Percentiles rank a stretch among this genome's conserved stretches.
Conservation (phyloP, 1,140 invertebrate species). For the Diprion similis region DNA sequence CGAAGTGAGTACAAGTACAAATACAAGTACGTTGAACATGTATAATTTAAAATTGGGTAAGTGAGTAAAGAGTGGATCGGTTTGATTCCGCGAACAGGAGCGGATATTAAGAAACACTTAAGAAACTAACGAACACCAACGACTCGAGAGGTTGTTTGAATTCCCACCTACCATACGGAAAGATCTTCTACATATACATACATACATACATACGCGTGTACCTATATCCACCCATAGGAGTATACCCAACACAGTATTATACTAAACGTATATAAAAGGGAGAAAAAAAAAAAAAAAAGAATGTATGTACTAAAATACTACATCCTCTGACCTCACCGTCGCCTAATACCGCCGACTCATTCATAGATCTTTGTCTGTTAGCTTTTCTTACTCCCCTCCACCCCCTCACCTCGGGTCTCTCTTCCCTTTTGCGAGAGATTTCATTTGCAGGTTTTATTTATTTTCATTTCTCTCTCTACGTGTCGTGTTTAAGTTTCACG, state of each 20-base stretch:
- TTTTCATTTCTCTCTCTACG: too few species aligned
- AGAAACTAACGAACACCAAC: background rate
- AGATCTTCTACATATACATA: too few species aligned
- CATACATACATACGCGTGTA: too few species aligned
- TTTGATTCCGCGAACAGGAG: conserved; percentile 57
- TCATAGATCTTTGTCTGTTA: background rate
- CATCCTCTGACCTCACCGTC: too few species aligned
- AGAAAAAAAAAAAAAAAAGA: background rate
- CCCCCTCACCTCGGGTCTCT: too few species aligned
- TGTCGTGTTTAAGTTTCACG: too few species aligned
- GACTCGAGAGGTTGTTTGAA: background rate
- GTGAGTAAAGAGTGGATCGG: conserved; percentile 38
- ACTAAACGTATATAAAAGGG: background rate
- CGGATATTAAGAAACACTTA: conserved; percentile 56
- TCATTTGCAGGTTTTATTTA: too few species aligned
- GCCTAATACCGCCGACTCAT: background rate
- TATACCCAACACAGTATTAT: background rate
- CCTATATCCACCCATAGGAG: too few species aligned
- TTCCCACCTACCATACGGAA: background rate
- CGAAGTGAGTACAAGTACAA: too few species aligned
- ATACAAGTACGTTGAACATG: too few species aligned
- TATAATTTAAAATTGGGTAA: background rate
- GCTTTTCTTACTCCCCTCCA: background rate
- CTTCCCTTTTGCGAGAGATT: too few species aligned
- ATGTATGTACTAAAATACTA: background rate